Conservation (phyloP, 1,140 invertebrate species). For the Branchinecta lindahli region DNA sequence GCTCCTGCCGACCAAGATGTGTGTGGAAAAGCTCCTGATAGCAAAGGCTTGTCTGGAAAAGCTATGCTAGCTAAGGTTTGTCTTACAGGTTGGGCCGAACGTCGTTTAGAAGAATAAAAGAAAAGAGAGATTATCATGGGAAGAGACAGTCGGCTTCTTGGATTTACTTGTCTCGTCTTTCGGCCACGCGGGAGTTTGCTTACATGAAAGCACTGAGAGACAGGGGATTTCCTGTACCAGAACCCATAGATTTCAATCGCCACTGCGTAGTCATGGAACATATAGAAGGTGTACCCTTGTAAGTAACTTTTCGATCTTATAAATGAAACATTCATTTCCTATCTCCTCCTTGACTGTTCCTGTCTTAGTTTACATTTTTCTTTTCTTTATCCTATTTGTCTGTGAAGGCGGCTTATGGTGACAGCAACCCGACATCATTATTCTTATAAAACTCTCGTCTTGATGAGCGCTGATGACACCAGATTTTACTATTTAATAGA, state of each 20-base stretch:
- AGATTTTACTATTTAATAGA: too few species aligned
- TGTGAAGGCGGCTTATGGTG: too few species aligned
- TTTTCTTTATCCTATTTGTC: too few species aligned
- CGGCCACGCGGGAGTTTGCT: constrained; percentile 93
- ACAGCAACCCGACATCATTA: too few species aligned
- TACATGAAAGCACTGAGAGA: constrained; percentile 92
- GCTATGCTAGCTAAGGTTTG: constrained; percentile 6
- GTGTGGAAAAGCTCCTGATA: too few species aligned
- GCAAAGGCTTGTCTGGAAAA: too few species aligned
- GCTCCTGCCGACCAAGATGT: too few species aligned
- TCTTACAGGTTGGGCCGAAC: constrained; percentile 65
- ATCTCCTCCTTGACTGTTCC: too few species aligned
- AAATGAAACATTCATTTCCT: background rate
- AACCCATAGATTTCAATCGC: constrained; percentile 84
- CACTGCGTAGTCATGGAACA: constrained; percentile 96
- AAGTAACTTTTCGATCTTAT: constrained; percentile 22
- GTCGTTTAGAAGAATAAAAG: constrained; percentile 91
- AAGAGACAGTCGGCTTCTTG: constrained; percentile 77
- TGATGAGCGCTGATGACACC: too few species aligned
- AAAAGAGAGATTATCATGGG: constrained; percentile 92
- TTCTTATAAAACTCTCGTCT: too few species aligned
- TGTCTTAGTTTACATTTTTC: too few species aligned
- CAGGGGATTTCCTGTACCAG: constrained; percentile 82
- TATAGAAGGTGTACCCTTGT: constrained; percentile 44
- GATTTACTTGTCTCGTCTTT: constrained; percentile 92